Percentiles rank a stretch among this genome's conserved stretches.
These are phyloP conservation scores for Tenrec ecaudatus DNA, from an alignment of 2,113 vertebrate genomes.

Conservation along the genomic window DNA sequence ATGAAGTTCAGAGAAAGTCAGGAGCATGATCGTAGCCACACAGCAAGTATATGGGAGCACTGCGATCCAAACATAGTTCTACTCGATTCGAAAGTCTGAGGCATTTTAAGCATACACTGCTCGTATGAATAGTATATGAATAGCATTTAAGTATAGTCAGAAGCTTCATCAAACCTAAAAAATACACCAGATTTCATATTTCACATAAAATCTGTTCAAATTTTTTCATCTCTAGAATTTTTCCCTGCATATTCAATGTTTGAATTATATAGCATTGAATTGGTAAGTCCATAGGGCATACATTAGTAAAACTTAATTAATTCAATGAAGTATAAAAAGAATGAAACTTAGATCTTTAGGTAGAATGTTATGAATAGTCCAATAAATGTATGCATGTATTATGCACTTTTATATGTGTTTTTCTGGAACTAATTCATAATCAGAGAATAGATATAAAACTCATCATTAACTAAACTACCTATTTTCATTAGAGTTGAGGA, in stretches of 20 bases:
- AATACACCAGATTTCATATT: not conserved
- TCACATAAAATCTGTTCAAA: not conserved
- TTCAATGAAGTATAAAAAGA: not conserved
- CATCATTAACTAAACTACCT: not conserved
- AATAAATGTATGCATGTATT: not conserved
- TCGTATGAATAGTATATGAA: too few species aligned
- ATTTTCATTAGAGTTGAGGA: not conserved
- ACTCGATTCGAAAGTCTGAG: not conserved
- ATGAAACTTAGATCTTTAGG: not conserved
- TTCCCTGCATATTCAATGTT: not conserved
- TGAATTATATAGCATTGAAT: not conserved
- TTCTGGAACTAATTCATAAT: constrained; percentile 35
- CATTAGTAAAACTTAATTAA: constrained; percentile 1
- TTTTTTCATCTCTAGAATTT: constrained; percentile 7
- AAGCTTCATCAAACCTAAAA: not conserved
- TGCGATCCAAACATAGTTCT: not conserved
- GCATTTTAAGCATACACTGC: too few species aligned
- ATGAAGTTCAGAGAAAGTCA: constrained; percentile 1
- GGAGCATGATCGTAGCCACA: not conserved
- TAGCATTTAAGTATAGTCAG: not conserved
- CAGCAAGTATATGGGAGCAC: not conserved
- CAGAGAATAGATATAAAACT: not conserved
- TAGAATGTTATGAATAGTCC: not conserved
- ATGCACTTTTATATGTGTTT: not conserved
- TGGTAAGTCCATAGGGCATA: not conserved